Percentiles rank a stretch among this genome's conserved stretches.
These are phyloP conservation scores for Lissocephala sabroskyi DNA, from an alignment of 2,888 invertebrate species.

Conservation along the genomic window DNA sequence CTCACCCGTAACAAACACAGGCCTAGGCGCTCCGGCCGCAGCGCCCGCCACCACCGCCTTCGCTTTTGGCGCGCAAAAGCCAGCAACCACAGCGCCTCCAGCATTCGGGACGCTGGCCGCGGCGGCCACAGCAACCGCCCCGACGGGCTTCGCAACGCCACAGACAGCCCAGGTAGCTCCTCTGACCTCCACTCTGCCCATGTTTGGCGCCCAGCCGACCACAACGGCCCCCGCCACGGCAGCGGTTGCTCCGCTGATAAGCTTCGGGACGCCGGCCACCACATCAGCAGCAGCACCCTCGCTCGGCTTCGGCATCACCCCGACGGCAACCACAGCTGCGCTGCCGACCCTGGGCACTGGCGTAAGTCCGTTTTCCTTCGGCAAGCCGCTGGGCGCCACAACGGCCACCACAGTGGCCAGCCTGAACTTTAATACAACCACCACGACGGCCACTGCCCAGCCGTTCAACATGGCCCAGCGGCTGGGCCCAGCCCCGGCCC, in stretches of 20 bases:
- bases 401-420: constrained; percentile 55
- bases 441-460: constrained; percentile 58
- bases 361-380: constrained; percentile 47
- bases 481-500: constrained; percentile 14
- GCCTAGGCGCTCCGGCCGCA: constrained; percentile 22
- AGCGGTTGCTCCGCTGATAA: constrained; percentile 40
- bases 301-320: constrained; percentile 35
- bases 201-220: constrained; percentile 25
- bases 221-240: constrained; percentile 13
- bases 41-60: constrained; percentile 32
- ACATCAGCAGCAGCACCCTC: constrained; percentile 40
- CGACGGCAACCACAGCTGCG: constrained; percentile 23
- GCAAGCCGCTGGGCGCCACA: constrained; percentile 35
- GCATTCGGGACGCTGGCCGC: constrained; percentile 9
- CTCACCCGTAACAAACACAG: constrained; percentile 32
- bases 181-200: constrained; percentile 5
- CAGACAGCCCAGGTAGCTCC: constrained; percentile 21
- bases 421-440: constrained; percentile 65
- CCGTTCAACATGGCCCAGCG: constrained; percentile 41
- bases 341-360: constrained; percentile 35
- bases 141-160: constrained; percentile 42
- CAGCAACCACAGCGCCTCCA: constrained; percentile 33
- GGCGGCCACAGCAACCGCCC: constrained; percentile 14
- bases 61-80: constrained; percentile 46
- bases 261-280: constrained; percentile 35